A percentile compares a stretch with the other conserved stretches of the same genome.
These are phyloP conservation scores for Chironomus tentans DNA, from an alignment of 2,888 invertebrate genomes.

Conservation along the genomic window DNA sequence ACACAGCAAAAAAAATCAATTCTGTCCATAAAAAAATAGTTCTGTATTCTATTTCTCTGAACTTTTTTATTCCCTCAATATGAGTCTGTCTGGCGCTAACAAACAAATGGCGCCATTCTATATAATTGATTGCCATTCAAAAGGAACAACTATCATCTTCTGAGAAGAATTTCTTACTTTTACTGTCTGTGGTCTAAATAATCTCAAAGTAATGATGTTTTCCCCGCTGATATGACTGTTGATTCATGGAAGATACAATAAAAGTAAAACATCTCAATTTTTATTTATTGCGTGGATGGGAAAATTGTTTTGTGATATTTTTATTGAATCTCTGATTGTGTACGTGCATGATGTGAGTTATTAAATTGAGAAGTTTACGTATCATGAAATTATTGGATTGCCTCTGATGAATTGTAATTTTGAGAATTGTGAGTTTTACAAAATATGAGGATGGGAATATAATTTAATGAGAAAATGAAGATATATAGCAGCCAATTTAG, in stretches of 20 bases:
- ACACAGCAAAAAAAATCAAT: slow-evolving; percentile 13
- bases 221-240: neutral
- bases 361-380: too few species aligned
- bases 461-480: too few species aligned
- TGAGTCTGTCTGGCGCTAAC: slow-evolving; percentile 24
- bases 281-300: neutral
- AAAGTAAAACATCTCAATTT: too few species aligned
- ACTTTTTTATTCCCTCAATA: neutral
- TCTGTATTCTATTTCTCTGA: neutral
- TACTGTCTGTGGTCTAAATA: neutral
- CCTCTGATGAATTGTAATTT: too few species aligned
- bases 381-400: too few species aligned
- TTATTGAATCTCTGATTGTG: too few species aligned
- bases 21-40: slow-evolving; percentile 11
- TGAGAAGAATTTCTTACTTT: neutral
- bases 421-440: too few species aligned
- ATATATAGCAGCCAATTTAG: too few species aligned
- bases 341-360: too few species aligned
- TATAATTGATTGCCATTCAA: slow-evolving; percentile 20
- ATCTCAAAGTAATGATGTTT: neutral
- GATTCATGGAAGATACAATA: neutral
- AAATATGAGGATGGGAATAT: too few species aligned
- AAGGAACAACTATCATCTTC: neutral
- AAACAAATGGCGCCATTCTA: slow-evolving; percentile 18
- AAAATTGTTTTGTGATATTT: too few species aligned